Percentiles rank a stretch among this genome's conserved stretches.
These are phyloP conservation scores for Seira musarum DNA, from an alignment of 2,888 invertebrate genomes.

Conservation along the genomic window DNA sequence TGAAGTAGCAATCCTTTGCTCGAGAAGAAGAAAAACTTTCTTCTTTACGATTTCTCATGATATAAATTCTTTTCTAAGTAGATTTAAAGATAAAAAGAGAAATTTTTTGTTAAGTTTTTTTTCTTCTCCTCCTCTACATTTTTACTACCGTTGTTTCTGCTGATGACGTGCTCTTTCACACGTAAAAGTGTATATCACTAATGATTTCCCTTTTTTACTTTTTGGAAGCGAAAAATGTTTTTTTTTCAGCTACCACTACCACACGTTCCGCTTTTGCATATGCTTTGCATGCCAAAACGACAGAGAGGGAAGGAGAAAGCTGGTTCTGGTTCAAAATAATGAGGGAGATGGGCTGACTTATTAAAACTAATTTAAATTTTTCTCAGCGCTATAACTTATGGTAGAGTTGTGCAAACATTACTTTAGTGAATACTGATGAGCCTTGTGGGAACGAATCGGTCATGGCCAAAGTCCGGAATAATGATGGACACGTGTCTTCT, in stretches of 20 bases:
- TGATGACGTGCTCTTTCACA: conserved; percentile 24
- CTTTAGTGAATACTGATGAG: background rate
- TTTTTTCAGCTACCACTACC: too few species aligned
- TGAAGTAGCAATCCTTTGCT: conserved; percentile 20
- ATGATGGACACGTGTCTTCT: too few species aligned
- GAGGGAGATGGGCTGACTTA: conserved; percentile 35
- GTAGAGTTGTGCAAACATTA: conserved; percentile 25
- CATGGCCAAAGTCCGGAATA: too few species aligned
- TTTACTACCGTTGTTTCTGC: conserved; percentile 25
- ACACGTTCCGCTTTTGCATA: too few species aligned
- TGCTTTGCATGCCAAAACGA: background rate
- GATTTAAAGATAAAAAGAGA: background rate
- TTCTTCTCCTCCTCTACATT: too few species aligned
- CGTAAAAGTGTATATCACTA: background rate
- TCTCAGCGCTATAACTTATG: conserved; percentile 42
- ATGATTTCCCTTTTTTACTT: background rate
- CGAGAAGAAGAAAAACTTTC: background rate
- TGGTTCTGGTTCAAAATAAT: too few species aligned
- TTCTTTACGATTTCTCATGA: background rate
- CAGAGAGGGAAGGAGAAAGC: background rate
- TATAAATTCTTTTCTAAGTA: background rate
- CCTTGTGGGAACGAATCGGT: too few species aligned
- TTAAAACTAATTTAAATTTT: conserved; percentile 57
- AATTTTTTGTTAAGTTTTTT: background rate
- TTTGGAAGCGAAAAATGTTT: too few species aligned